Percentiles rank a stretch among this genome's conserved stretches.
Evolutionary conservation across 1,140 invertebrate genomes (phyloP).

Genomic region (Aphaenogaster floridana): DNA sequence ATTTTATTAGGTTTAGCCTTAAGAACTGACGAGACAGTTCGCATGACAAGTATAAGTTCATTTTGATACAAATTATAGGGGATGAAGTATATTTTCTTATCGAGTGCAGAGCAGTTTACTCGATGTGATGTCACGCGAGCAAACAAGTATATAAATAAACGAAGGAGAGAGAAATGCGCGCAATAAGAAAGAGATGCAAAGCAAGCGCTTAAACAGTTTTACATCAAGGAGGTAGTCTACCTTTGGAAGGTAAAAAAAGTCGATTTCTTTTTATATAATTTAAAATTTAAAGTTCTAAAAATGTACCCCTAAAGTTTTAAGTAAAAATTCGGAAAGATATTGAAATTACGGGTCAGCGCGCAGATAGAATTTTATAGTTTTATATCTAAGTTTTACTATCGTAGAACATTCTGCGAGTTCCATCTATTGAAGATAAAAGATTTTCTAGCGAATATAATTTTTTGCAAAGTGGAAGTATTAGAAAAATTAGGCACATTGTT

Average conservation of each 20-base stretch:
- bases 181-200: not conserved
- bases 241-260: constrained; percentile 1
- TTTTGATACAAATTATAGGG: constrained; percentile 17
- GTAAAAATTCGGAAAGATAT: not conserved
- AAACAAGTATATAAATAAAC: not conserved
- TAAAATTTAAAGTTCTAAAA: not conserved
- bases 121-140: not conserved
- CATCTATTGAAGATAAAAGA: not conserved
- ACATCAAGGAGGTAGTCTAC: constrained; percentile 5
- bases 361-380: not conserved
- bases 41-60: not conserved
- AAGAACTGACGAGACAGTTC: constrained; percentile 10
- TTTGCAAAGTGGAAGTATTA: not conserved
- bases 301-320: not conserved
- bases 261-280: not conserved
- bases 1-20: constrained; percentile 7
- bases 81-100: constrained; percentile 4
- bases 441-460: not conserved
- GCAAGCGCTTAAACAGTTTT: not conserved
- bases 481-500: not conserved
- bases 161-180: not conserved
- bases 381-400: not conserved
- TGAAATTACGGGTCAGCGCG: not conserved
- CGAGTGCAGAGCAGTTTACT: not conserved
- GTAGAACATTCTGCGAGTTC: not conserved